These are phyloP conservation scores for Alviniconcha marisindica DNA, from an alignment of 1,140 invertebrate species.

Conservation along the genomic window DNA sequence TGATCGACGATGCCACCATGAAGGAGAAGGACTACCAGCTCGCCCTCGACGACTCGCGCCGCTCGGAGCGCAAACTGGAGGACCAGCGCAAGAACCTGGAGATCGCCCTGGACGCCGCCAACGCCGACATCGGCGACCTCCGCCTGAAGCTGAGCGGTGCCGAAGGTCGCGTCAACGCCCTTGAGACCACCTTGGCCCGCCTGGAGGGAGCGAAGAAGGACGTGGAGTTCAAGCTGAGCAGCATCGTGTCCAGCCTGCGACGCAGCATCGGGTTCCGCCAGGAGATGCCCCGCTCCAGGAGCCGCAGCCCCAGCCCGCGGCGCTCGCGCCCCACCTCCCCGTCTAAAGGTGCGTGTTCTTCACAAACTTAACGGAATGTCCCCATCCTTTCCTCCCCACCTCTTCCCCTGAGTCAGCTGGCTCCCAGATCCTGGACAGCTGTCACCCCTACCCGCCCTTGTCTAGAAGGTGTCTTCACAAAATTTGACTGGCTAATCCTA, in stretches of 20 bases:
- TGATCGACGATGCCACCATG: slow-evolving; percentile 72
- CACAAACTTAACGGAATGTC: too few relatives aligned
- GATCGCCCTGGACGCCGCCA: slow-evolving; percentile 90
- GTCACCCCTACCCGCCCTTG: too few relatives aligned
- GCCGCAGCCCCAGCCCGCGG: slow-evolving; percentile 68
- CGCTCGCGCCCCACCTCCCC: slow-evolving; percentile 73
- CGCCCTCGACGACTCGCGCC: slow-evolving; percentile 73
- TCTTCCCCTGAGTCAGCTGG: too few relatives aligned
- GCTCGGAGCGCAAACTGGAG: slow-evolving; percentile 83
- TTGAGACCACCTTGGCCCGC: slow-evolving; percentile 87
- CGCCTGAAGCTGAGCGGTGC: slow-evolving; percentile 84
- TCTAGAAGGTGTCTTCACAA: too few relatives aligned
- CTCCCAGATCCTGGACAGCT: too few relatives aligned
- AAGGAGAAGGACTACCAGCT: slow-evolving; percentile 75
- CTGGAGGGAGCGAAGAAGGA: slow-evolving; percentile 87
- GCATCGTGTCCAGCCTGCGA: slow-evolving; percentile 87
- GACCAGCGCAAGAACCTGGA: slow-evolving; percentile 90
- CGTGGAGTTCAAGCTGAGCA: slow-evolving; percentile 88
- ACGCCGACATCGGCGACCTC: slow-evolving; percentile 85
- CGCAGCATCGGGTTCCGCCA: slow-evolving; percentile 86
- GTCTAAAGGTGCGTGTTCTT: slow-evolving; percentile 69
- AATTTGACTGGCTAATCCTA: too few relatives aligned
- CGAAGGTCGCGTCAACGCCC: slow-evolving; percentile 88
- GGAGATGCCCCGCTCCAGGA: slow-evolving; percentile 70
- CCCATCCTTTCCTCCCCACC: too few relatives aligned